Evolutionary conservation across 1,140 invertebrate species (phyloP), one percentile per base, ranked within the genome.

Genomic region (Pogonus chalceus): DNA sequence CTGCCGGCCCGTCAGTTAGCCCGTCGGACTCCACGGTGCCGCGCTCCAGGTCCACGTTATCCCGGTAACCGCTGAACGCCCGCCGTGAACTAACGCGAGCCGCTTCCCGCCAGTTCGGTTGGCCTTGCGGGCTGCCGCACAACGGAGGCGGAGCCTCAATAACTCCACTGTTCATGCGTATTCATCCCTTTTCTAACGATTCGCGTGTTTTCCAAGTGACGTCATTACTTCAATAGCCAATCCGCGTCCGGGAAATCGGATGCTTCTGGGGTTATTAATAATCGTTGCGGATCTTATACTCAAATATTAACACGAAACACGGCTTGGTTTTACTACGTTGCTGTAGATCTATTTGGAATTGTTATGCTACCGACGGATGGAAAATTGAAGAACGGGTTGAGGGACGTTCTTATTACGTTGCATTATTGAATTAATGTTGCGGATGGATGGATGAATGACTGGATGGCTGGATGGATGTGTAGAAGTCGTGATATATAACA

Each of bases 1-100:
- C 59, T 60, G 66, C 67, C 64, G 62, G 61, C 61, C 56, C 64
- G 62, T 55, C 23, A 7, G 49, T 24, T n/a, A 18, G 2, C 49
- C 26, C 23, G n/a, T 51, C 49, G 62, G 59, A 66, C 59, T 62
- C 66, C 63, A 63, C 63, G 61, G 62, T 62, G 63, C 56, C 58
- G 63, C 49, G 52, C 53, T 65, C 63, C 56, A 62, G 60, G 55
- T 63, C 60, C 60, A 62, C 61, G 58, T 35, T 55, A 52, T 49
- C 37, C 9, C 18, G 18, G 37, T 43, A 43, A 43, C 37, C 37
- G 37, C 18, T 43, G 37, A 43, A 7, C 9, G 18, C 9, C 37
- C 9, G 18, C 37, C 37, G 18, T 16, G 37, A 12, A 43, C 37
- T 43, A 16, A 14, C n/a, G n/a, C n/a, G n/a, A n/a, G n/a, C n/a